These are phyloP conservation scores for Oconnorella tubifera DNA, from an alignment of 2,888 invertebrate species.

Conservation along the genomic window DNA sequence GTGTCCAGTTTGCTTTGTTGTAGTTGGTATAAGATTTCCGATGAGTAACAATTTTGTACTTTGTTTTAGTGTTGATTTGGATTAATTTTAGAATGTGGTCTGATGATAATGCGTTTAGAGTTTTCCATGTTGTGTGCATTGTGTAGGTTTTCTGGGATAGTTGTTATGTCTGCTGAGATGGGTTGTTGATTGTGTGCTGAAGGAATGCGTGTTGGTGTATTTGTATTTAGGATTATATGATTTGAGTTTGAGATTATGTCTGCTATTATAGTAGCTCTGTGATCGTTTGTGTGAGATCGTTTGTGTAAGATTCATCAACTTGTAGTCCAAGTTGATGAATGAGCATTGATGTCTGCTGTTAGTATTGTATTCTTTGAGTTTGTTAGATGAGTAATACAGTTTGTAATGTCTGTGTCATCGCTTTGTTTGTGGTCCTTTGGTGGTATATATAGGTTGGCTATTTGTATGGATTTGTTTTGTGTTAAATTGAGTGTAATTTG, in stretches of 20 bases:
- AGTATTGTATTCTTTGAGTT: not conserved
- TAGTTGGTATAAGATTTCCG: not conserved
- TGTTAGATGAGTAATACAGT: not conserved
- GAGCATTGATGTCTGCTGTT: not conserved
- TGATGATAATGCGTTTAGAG: not conserved
- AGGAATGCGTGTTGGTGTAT: not conserved
- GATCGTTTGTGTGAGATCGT: not conserved
- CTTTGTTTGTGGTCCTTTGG: not conserved
- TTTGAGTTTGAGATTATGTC: not conserved
- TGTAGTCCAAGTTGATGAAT: not conserved
- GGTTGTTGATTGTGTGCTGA: not conserved
- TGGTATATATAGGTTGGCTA: conserved; percentile 1
- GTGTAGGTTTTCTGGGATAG: not conserved
- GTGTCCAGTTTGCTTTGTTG: not conserved
- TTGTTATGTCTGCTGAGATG: not conserved
- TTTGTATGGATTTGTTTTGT: conserved; percentile 8
- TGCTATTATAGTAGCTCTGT: not conserved
- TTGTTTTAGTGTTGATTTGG: not conserved
- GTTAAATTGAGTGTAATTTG: not conserved
- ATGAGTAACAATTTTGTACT: not conserved
- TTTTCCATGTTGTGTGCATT: not conserved
- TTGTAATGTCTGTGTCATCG: not conserved
- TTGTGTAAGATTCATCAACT: no score
- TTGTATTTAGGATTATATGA: not conserved
- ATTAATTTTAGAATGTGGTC: not conserved